Evolutionary conservation across 2,797 vertebrate genomes (phyloP), one percentile per base, ranked within the genome.

Genomic region (Falco biarmicus): DNA sequence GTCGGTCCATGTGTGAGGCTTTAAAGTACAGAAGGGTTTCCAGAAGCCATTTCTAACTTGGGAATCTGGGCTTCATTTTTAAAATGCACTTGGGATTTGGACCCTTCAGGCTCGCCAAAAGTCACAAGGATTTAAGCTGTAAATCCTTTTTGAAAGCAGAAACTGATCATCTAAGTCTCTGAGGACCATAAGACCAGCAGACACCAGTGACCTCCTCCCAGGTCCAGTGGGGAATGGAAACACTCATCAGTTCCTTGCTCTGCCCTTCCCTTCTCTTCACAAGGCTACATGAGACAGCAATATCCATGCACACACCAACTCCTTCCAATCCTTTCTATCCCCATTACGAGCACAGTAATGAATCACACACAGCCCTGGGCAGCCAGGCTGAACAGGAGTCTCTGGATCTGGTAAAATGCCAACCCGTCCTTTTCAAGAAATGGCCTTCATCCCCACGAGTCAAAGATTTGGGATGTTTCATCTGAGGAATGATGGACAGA

Each of bases 391-490:
- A 39, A 34, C 16, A 48, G 17, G 56, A 65, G 34, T 4, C 61
- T 28, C 71, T 50, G 82, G 32, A 88, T 19, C 54, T 6, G 31
- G 12, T 4, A 59, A 25, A 45, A 25, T 16, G 43, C 16, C 50
- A 90, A 4, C 75, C 60, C 65, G 41, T 13, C 41, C 21, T 64
- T 64, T 10, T 4, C 60, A 22, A 53, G 51, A 13, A 83, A n/a
- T 0, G 2, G 26, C 79, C n/a, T 70, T 29, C 39, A 39, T 3
- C 14, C 26, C 50, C 1, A 0, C 13, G 7, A 56, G 45, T 15
- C 66, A 48, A 47, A 31, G 17, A 28, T 31, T 8, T 32, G 56
- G 47, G 60, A 34, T 24, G 14, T 54, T 51, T 68, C 18, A 16
- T 20, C 60, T 18, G 70, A 54, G 34, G 41, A 28, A 32, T 17